These are phyloP conservation scores for Coelopa pilipes DNA, from an alignment of 2,888 invertebrate species.

Conservation along the genomic window DNA sequence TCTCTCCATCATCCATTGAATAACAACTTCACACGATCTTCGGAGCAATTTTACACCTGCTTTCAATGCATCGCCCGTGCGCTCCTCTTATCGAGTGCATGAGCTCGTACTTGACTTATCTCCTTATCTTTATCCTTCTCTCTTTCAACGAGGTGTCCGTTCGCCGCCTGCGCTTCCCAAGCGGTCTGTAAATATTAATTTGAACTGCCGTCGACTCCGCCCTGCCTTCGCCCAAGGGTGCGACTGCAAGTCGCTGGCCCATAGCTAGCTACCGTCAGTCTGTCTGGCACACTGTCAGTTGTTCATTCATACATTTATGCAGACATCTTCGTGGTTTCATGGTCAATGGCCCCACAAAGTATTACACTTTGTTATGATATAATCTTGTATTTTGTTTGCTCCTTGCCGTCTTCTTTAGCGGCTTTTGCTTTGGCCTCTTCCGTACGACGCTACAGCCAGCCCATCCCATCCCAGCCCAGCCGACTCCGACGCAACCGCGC, in stretches of 20 bases:
- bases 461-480: too few relatives aligned
- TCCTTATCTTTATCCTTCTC: not conserved
- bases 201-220: not conserved
- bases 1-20: too few relatives aligned
- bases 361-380: conserved; percentile 60
- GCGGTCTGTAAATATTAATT: conserved; percentile 13
- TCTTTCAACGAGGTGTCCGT: not conserved
- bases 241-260: not conserved
- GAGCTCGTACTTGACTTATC: too few relatives aligned
- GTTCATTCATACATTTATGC: conserved; percentile 3
- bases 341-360: conserved; percentile 63
- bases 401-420: conserved; percentile 24
- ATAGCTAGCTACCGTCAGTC: not conserved
- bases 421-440: not conserved
- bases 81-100: not conserved
- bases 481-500: too few relatives aligned
- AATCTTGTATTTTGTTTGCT: conserved; percentile 50
- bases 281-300: not conserved
- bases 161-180: not conserved
- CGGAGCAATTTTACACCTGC: not conserved
- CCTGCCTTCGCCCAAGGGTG: not conserved
- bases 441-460: conserved; percentile 1
- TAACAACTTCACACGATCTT: not conserved
- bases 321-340: conserved; percentile 48
- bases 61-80: not conserved